Evolutionary conservation across 1,140 invertebrate genomes (phyloP), one percentile per base, ranked within the genome.

Genomic region (Cryptotermes secundus): DNA sequence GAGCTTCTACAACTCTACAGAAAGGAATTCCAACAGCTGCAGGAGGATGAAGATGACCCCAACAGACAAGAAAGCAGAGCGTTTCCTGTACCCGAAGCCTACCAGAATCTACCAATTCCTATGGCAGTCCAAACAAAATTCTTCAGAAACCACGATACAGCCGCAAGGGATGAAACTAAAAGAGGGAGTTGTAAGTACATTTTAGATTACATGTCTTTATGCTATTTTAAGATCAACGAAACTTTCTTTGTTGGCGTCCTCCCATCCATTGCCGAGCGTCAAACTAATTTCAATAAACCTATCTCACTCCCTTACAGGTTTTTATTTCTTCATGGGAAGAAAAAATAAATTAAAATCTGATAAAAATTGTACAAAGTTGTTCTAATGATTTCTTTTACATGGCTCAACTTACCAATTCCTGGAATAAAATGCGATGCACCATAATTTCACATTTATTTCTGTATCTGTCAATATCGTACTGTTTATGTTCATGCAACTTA

Each of bases 181-280:
- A 72, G 59, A 72, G 26, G 26, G 2, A 72, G 14, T 14, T n/a
- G 59, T 72, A 31, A 72, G 59, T 72, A 31, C 16, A 88, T 92
- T 91, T 86, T 90, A 93, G 92, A 92, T 35, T 31, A 14, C 87
- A 90, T 92, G 91, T 90, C 91, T 31, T 89, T 93, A 72, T 93
- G 92, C 88, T 92, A 92, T 86, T 93, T 93, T 88, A 93, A 93
- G 88, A 92, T 93, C 82, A 92, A 87, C 88, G 92, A 85, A 49
- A 38, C 49, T 34, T 45, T n/a, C 79, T n/a, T n/a, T n/a, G 84
- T 19, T 80, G 31, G 35, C 3, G 22, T 26, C 49, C 65, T 31
- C 42, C 19, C 31, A 35, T 45, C 81, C n/a, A 31, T 31, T 24
- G 81, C 81, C 36, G 34, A 36, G 80, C 80, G 2, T 80, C 34